Percentiles rank a stretch among this genome's conserved stretches.
phyloP scores from a whole-genome alignment of 1,140 invertebrate genomes.

The Sycophaga agraensis region DNA sequence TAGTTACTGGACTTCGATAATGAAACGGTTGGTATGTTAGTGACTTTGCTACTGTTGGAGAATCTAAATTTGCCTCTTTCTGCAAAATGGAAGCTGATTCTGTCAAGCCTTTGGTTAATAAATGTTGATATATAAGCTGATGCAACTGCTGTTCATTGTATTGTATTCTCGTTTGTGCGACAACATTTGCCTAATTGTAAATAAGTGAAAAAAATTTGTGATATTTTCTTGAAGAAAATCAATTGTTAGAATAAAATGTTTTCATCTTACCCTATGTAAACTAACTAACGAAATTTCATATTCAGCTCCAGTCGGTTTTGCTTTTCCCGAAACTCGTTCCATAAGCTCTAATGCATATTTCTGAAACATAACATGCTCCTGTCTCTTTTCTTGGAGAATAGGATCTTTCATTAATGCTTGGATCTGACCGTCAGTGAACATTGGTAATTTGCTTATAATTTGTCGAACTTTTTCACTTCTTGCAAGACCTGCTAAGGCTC shows the following conservation, averaged over 20 bases:
- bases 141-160: conserved; percentile 92
- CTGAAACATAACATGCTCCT: conserved; percentile 94
- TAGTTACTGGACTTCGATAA: conserved; percentile 55
- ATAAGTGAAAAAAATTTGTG: neutral
- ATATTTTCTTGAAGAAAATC: neutral
- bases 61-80: conserved; percentile 70
- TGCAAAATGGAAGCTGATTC: conserved; percentile 74
- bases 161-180: conserved; percentile 91
- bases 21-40: conserved; percentile 60
- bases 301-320: conserved; percentile 76
- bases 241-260: neutral
- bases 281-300: conserved; percentile 82
- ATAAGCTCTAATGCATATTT: conserved; percentile 91
- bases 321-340: conserved; percentile 88
- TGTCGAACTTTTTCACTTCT: conserved; percentile 89
- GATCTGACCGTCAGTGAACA: conserved; percentile 91
- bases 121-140: conserved; percentile 88
- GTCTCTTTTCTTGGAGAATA: conserved; percentile 91
- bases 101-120: conserved; percentile 73
- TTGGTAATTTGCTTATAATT: conserved; percentile 92
- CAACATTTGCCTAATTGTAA: conserved; percentile 67
- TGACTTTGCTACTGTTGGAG: conserved; percentile 54
- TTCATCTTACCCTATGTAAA: conserved; percentile 70
- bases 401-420: conserved; percentile 95
- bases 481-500: conserved; percentile 88